Evolutionary conservation across 2,888 invertebrate genomes (phyloP), one percentile per base, ranked within the genome.

Genomic region (Eupithecia subfuscata): DNA sequence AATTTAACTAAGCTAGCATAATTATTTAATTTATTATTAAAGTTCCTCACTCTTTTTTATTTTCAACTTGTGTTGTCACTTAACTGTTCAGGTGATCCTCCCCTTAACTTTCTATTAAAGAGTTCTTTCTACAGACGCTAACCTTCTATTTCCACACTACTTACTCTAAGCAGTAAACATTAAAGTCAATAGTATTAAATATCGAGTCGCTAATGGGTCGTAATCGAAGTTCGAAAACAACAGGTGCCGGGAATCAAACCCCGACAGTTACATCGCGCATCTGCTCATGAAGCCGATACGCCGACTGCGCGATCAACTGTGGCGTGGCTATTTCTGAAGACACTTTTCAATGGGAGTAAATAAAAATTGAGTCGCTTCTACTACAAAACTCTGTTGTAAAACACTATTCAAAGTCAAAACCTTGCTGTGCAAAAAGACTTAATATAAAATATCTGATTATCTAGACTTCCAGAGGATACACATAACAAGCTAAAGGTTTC

Each of bases 191-290:
- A 87, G 90, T 91, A 91, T 92, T 92, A 89, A 90, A 91, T 93
- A 90, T 92, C 93, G 87, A 84, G 84, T 84, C 88, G 81, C 94
- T 94, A 94, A 95, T 94, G 94, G 93, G 81, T 82, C 87, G 91
- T 90, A 90, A 93, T 93, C 90, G 94, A 92, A 91, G 88, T 90
- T 89, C 84, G 87, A 90, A 91, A 91, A 92, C 92, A 93, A 91
- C 94, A 94, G 95, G 93, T 95, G 95, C 73, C 83, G 82, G 88
- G 92, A 91, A 90, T 95, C 94, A 94, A 94, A 94, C 91, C 89
- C 84, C 81, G 92, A 91, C 92, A 90, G 90, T 90, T 83, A 94
- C 89, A 85, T 77, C 85, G 69, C 81, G 81, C 94, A 94, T 90
- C 91, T 93, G 95, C 87, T 83, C 77, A 1, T 14, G 60, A 60